Conservation (phyloP, 2,797 vertebrate genomes). For the Bovichtus variegatus region DNA sequence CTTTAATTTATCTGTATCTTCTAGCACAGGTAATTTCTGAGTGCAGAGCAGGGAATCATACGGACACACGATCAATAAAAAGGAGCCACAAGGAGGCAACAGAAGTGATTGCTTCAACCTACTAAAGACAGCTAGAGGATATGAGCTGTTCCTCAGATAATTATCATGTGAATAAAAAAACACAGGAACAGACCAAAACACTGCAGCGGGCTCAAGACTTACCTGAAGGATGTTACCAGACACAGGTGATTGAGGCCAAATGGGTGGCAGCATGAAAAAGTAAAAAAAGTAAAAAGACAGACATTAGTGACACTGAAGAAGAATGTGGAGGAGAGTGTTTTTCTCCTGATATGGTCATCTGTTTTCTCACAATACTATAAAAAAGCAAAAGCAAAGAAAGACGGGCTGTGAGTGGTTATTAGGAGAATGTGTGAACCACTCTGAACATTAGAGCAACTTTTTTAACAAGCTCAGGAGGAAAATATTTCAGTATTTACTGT, state of each 20-base stretch:
- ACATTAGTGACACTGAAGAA: constrained; percentile 36
- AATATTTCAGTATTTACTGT: constrained; percentile 29
- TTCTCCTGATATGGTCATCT: neutral
- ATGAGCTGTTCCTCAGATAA: constrained; percentile 37
- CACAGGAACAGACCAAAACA: constrained; percentile 31
- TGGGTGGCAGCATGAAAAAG: constrained; percentile 55
- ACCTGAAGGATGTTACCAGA: constrained; percentile 60
- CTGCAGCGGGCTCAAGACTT: constrained; percentile 61
- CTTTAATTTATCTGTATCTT: constrained; percentile 70
- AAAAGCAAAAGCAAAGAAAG: neutral
- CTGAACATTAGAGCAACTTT: constrained; percentile 5
- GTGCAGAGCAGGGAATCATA: constrained; percentile 63
- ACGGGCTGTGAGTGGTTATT: neutral
- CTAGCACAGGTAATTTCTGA: constrained; percentile 63
- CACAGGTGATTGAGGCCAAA: constrained; percentile 38
- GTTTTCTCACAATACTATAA: neutral
- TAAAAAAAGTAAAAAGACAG: constrained; percentile 25
- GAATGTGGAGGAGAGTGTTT: constrained; percentile 3
- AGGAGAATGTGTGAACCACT: neutral
- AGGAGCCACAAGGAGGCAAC: constrained; percentile 66
- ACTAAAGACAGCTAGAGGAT: constrained; percentile 61
- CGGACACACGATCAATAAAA: constrained; percentile 64
- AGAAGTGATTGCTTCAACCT: constrained; percentile 66
- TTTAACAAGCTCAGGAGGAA: constrained; percentile 19
- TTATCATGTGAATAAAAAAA: constrained; percentile 56